Evolutionary conservation across 2,113 vertebrate genomes (phyloP), one percentile per base, ranked within the genome.

Genomic region (Megaceryle torquata): DNA sequence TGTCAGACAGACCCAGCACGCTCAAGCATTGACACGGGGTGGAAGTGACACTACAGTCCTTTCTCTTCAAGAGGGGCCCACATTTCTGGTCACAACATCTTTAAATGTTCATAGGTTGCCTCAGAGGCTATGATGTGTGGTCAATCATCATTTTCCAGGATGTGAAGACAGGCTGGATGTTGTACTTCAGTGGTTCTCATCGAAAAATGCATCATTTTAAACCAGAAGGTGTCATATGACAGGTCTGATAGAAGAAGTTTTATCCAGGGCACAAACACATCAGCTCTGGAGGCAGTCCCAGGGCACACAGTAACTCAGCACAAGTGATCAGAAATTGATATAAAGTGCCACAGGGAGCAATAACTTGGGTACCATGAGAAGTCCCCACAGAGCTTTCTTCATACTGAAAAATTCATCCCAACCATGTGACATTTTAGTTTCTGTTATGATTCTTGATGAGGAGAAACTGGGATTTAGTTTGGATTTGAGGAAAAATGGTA

Each of bases 201-300:
- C 0, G 3, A n/a, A 88, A 75, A 54, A 50, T 5, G 17, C 15
- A 90, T 10, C 19, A 14, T 64, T 86, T 77, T 56, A 57, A 84
- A 84, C 11, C 24, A 61, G n/a, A 53, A 84, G 7, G 10, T 81
- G 39, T 10, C 1, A 8, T n/a, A 70, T 41, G 13, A 48, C 8
- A 50, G 48, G 28, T 9, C 31, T 39, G 57, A 74, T 81, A 13
- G 50, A 74, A 29, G 17, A 24, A 14, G 5, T 35, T 84, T 75
- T 33, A 50, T 26, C 12, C 10, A n/a, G 15, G 28, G 7, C 25
- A 21, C 0, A 0, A n/a, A 78, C 24, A 26, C 6, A 39, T 44
- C 31, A 41, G 10, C n/a, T 82, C 63, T 60, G 46, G 31, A 92
- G 8, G 28, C 22, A 33, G 4, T 64, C 15, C 31, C 26, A 86